Percentiles rank a stretch among this genome's conserved stretches.
Evolutionary conservation across 2,888 invertebrate genomes (phyloP).

Genomic region (Cantharis lateralis): DNA sequence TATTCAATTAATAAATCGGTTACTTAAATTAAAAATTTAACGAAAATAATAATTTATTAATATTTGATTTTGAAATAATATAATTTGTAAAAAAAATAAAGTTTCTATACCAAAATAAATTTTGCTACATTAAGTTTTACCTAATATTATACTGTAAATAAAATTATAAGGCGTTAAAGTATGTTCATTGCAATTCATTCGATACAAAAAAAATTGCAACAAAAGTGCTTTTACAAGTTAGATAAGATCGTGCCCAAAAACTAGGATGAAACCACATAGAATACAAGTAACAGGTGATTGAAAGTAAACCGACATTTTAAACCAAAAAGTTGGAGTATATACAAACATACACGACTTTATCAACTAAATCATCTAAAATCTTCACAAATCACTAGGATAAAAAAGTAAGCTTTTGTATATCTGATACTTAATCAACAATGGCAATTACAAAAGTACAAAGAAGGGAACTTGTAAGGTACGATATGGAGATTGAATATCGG

Average conservation of each 20-base stretch:
- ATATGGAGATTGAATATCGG: constrained; percentile 31
- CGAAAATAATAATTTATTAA: no score
- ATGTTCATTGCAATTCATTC: not conserved
- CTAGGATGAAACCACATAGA: not conserved
- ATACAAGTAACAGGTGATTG: constrained; percentile 17
- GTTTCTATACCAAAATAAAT: not conserved
- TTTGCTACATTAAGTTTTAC: not conserved
- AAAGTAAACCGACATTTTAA: constrained; percentile 13
- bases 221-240: not conserved
- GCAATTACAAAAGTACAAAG: constrained; percentile 26
- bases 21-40: no score
- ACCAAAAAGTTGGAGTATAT: constrained; percentile 2
- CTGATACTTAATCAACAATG: constrained; percentile 26
- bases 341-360: constrained; percentile 22
- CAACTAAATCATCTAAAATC: constrained; percentile 22
- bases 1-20: no score
- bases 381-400: constrained; percentile 13
- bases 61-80: no score
- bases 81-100: not conserved
- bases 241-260: constrained; percentile 7
- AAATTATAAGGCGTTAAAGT: not conserved
- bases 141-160: not conserved
- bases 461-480: constrained; percentile 29
- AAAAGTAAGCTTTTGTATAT: constrained; percentile 25
- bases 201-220: not conserved